Conservation (phyloP, 2,888 invertebrate genomes). For the Molanna angustata region DNA sequence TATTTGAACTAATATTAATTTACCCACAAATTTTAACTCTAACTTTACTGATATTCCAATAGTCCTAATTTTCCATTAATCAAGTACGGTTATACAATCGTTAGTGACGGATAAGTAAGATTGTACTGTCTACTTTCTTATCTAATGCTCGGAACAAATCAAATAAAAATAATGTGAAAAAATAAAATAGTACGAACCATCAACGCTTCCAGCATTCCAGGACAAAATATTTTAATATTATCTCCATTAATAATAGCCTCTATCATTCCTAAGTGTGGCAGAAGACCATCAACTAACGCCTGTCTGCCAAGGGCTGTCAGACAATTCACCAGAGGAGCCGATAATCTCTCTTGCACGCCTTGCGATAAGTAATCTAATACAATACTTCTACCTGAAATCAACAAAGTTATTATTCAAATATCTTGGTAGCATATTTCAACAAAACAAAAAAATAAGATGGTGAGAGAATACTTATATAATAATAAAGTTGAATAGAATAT, state of each 20-base stretch:
- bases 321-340: slow-evolving; percentile 50
- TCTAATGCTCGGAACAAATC: no score
- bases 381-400: slow-evolving; percentile 45
- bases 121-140: no score
- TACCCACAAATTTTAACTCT: no score
- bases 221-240: slow-evolving; percentile 20
- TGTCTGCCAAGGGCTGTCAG: slow-evolving; percentile 46
- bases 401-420: neutral
- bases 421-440: neutral
- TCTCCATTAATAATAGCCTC: slow-evolving; percentile 17
- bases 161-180: no score
- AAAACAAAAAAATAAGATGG: neutral
- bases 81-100: no score
- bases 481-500: no score
- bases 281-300: slow-evolving; percentile 46
- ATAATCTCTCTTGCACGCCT: slow-evolving; percentile 48
- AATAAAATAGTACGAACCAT: slow-evolving; percentile 22
- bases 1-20: no score
- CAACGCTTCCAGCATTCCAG: slow-evolving; percentile 27
- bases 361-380: slow-evolving; percentile 51
- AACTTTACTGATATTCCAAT: no score
- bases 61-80: no score
- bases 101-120: no score
- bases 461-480: no score
- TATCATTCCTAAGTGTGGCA: slow-evolving; percentile 38